Base-by-base conservation (phyloP, 2,113 vertebrate species). In the Cinclus mexicanus region DNA sequence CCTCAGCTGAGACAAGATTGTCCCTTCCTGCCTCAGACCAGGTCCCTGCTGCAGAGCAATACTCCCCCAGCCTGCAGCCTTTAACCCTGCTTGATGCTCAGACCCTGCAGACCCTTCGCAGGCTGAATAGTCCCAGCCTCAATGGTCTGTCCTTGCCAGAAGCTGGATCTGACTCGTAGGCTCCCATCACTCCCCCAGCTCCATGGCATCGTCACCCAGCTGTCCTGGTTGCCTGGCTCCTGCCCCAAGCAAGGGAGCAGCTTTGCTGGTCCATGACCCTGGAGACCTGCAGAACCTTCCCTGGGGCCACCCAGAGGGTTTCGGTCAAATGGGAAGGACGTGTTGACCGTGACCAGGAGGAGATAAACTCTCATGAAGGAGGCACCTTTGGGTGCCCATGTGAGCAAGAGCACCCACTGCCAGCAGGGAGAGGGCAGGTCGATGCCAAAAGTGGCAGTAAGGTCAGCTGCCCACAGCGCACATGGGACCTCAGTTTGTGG, bases 281-380 rank as follows among this genome's bases (percentile, higher is more conserved):
- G 11, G 56, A 47, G 72, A 78, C 47, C 22, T 4, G 2, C 69
- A 67, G 89, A 59, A 35, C 55, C 60, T 81, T 69, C 23, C 68
- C 41, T 0, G 0, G 69, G 53, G 85, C n/a, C 2, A 1, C 0
- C 0, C 20, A 44, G 29, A 56, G 67, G 76, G 41, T 50, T 78
- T 87, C 72, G 42, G 77, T 94, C 35, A 84, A 60, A 33, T 35
- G 61, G 78, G 74, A 93, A 82, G 71, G 87, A 55, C 77, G 16
- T 41, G 26, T 7, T 91, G 77, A 19, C 56, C 0, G 0, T 81
- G 33, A 35, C 47, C 52, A 81, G 60, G 35, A 68, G 69, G 69
- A 84, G 81, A 89, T 25, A 53, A 83, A 46, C 22, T 57, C 0
- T 0, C 12, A 37, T 0, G 0, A 56, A 83, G 37, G 72, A 23